Evolutionary conservation across 2,113 vertebrate species (phyloP).

Genomic region (Caranx melampygus): DNA sequence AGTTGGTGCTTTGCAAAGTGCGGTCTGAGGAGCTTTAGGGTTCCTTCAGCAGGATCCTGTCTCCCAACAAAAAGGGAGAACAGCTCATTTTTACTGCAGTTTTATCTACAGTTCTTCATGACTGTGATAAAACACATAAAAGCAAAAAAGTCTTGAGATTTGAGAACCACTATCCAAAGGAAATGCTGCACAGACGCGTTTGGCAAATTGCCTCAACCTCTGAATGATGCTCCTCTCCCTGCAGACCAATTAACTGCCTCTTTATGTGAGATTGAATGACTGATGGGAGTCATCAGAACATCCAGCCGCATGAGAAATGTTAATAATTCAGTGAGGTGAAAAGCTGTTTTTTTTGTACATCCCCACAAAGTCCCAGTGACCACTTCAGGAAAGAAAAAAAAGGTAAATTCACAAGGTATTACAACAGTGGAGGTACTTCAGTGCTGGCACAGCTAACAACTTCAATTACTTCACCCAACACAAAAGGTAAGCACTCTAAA

Average conservation of each 20-base stretch:
- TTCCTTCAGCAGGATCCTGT: no score
- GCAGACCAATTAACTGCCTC: neutral
- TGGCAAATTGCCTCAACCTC: neutral
- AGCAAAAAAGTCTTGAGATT: no score
- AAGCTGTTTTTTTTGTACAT: neutral
- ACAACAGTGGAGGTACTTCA: constrained; percentile 8
- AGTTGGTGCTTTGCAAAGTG: no score
- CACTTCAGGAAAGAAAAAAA: neutral
- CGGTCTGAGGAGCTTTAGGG: no score
- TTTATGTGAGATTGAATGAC: constrained; percentile 25
- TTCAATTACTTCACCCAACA: constrained; percentile 20
- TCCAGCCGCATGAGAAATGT: constrained; percentile 44
- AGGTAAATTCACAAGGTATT: constrained; percentile 6
- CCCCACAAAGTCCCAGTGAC: neutral
- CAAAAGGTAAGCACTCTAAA: constrained; percentile 29
- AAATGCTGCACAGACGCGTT: neutral
- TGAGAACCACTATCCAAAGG: no score
- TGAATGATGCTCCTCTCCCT: constrained; percentile 13
- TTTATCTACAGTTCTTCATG: no score
- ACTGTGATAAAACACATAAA: no score
- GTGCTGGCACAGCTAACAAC: constrained; percentile 1
- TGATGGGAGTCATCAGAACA: constrained; percentile 30
- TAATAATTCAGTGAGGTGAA: neutral
- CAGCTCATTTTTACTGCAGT: no score
- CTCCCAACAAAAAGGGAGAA: no score